Percentiles rank a stretch among this genome's conserved stretches.
Evolutionary conservation across 2,113 vertebrate genomes (phyloP).

Genomic region (Lepus europaeus): DNA sequence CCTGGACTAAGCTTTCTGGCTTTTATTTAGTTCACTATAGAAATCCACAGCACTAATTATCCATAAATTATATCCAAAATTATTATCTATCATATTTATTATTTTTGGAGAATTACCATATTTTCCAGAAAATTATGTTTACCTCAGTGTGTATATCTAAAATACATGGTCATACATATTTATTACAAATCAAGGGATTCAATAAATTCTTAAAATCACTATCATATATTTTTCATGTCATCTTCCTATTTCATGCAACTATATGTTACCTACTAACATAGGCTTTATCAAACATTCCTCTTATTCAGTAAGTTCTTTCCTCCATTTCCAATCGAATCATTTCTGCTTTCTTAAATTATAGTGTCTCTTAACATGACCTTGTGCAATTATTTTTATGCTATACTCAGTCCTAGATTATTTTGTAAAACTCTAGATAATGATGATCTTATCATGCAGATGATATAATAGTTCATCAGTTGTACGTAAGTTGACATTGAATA

Average conservation of each 20-base stretch:
- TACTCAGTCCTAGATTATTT: not conserved
- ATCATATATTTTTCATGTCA: not conserved
- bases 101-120: not conserved
- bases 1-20: not conserved
- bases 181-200: not conserved
- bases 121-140: not conserved
- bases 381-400: no score
- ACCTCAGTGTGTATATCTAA: not conserved
- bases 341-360: not conserved
- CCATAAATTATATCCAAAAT: constrained; percentile 61
- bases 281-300: not conserved
- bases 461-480: not conserved
- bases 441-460: not conserved
- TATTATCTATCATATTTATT: constrained; percentile 45
- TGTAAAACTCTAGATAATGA: not conserved
- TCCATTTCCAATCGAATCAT: not conserved
- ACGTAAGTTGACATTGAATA: no score
- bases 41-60: constrained; percentile 78
- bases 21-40: constrained; percentile 55
- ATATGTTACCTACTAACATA: not conserved
- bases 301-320: not conserved
- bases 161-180: not conserved
- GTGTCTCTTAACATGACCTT: not conserved
- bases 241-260: not conserved
- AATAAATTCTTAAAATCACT: not conserved